Evolutionary conservation across 1,140 invertebrate species (phyloP).

Genomic region (Drosophila littoralis): DNA sequence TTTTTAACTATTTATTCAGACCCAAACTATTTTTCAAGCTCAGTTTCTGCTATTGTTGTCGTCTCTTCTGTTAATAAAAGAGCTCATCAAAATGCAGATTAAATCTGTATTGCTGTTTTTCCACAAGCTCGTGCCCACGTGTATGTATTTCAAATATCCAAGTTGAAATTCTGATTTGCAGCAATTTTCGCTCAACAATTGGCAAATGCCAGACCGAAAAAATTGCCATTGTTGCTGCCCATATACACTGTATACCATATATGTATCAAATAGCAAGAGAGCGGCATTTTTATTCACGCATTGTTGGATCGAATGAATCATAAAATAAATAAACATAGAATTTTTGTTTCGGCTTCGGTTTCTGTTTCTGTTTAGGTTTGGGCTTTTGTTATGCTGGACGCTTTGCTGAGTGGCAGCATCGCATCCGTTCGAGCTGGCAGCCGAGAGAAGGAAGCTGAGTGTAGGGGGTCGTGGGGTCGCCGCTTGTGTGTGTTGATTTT

Average conservation of each 20-base stretch:
- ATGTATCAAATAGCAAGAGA: constrained; percentile 57
- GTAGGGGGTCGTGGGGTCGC: constrained; percentile 12
- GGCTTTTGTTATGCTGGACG: constrained; percentile 35
- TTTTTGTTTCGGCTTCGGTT: constrained; percentile 5
- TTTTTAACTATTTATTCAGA: background rate
- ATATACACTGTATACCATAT: constrained; percentile 5
- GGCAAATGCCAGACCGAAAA: constrained; percentile 34
- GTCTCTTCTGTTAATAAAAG: constrained; percentile 1
- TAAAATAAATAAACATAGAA: constrained; percentile 48
- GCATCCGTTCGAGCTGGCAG: constrained; percentile 57
- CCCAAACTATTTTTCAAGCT: background rate
- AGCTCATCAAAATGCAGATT: constrained; percentile 69
- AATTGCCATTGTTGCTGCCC: constrained; percentile 10
- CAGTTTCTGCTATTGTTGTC: constrained; percentile 5
- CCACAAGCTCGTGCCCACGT: constrained; percentile 1
- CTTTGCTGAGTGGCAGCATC: constrained; percentile 56
- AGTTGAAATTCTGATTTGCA: constrained; percentile 54
- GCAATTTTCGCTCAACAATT: constrained; percentile 53
- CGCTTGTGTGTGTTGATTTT: constrained; percentile 23
- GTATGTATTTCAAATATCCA: constrained; percentile 15
- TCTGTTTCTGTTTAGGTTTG: constrained; percentile 15
- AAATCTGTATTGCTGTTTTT: constrained; percentile 44
- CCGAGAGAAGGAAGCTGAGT: background rate
- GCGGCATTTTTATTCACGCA: constrained; percentile 49
- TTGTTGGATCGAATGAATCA: constrained; percentile 45